A percentile compares a stretch with the other conserved stretches of the same genome.
These are phyloP conservation scores for Syngnathus floridae DNA, from an alignment of 2,113 vertebrate species.

Conservation along the genomic window DNA sequence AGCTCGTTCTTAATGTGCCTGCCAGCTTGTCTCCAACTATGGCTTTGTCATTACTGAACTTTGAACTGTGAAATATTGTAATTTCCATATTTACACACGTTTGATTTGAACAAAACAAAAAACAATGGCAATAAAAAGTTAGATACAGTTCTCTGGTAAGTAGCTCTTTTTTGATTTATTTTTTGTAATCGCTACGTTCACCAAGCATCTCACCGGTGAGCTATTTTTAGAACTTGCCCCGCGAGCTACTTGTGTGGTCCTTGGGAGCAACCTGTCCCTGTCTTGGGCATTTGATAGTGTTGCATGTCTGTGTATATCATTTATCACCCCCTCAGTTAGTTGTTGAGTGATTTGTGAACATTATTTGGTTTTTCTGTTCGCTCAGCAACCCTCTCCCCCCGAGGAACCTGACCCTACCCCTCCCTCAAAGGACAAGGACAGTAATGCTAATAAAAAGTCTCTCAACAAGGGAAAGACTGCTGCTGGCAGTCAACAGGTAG, in stretches of 20 bases:
- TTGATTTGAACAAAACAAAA: neutral
- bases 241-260: neutral
- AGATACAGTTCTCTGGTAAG: no score
- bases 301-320: neutral
- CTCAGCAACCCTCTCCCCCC: conserved; percentile 59
- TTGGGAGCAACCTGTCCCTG: neutral
- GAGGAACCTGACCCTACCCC: conserved; percentile 55
- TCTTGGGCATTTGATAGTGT: neutral
- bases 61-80: neutral
- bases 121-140: no score
- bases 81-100: neutral
- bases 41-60: neutral
- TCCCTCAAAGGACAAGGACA: conserved; percentile 72
- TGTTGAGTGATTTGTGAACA: conserved; percentile 25
- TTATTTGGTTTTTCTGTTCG: conserved; percentile 48
- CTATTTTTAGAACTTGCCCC: no score
- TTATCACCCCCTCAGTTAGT: conserved; percentile 10
- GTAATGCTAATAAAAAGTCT: conserved; percentile 72
- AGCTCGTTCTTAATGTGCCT: neutral
- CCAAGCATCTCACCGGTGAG: no score
- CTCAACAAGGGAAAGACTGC: conserved; percentile 68
- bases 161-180: no score
- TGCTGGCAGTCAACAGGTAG: conserved; percentile 73
- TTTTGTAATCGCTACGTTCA: no score
- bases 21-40: neutral